These are phyloP conservation scores for Cassiopea andromeda DNA, from an alignment of 30 jellyfish, hydroid and myxozoan genomes.

Conservation along the genomic window DNA sequence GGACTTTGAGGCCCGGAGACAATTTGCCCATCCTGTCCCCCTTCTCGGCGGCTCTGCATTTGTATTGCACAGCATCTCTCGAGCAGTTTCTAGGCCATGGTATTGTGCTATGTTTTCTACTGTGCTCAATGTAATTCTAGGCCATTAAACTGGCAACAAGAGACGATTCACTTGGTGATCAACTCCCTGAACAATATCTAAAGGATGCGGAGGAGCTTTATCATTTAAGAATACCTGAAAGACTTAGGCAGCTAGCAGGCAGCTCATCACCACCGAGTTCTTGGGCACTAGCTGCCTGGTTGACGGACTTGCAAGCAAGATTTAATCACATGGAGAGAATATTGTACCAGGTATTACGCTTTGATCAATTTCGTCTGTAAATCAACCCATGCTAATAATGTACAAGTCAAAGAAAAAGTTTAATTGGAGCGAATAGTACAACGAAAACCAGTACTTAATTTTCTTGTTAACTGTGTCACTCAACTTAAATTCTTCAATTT, in stretches of 20 bases:
- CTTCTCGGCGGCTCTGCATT: too few relatives aligned
- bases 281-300: slow-evolving; percentile 77
- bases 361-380: too few relatives aligned
- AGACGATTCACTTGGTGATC: slow-evolving; percentile 63
- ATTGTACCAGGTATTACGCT: slow-evolving; percentile 56
- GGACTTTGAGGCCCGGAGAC: too few relatives aligned
- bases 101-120: too few relatives aligned
- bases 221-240: slow-evolving; percentile 67
- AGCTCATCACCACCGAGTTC: slow-evolving; percentile 75
- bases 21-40: too few relatives aligned
- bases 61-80: too few relatives aligned
- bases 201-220: slow-evolving; percentile 81
- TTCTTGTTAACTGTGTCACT: too few relatives aligned
- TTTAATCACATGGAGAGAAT: slow-evolving; percentile 76
- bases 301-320: slow-evolving; percentile 71
- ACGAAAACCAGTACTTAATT: background rate
- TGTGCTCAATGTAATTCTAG: background rate
- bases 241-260: slow-evolving; percentile 70
- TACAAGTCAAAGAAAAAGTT: too few relatives aligned
- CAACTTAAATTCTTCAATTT: background rate
- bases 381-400: too few relatives aligned
- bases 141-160: slow-evolving; percentile 72
- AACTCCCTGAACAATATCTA: slow-evolving; percentile 45
- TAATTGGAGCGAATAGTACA: background rate
- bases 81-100: too few relatives aligned